Conservation (phyloP, 2,797 vertebrate genomes). For the Molossus alvarezi region DNA sequence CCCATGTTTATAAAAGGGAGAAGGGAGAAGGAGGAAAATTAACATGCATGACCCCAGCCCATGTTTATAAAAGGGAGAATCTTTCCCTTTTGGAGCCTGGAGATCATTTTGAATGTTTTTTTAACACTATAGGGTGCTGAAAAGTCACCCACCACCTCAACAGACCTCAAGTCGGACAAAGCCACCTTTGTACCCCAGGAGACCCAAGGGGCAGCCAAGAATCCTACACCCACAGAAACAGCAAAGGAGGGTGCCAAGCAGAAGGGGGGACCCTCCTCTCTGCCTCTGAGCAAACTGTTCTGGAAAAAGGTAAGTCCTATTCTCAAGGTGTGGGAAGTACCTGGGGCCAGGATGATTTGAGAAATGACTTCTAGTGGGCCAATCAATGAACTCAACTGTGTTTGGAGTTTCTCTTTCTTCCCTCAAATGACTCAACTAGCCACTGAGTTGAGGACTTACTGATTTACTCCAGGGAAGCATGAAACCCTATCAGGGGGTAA, state of each 20-base stretch:
- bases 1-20: background rate
- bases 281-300: slow-evolving; percentile 90
- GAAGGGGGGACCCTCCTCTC: slow-evolving; percentile 84
- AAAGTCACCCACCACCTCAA: slow-evolving; percentile 82
- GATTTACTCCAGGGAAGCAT: background rate
- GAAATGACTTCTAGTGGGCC: background rate
- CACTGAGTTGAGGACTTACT: background rate
- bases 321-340: background rate
- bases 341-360: background rate
- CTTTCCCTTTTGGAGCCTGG: background rate
- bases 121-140: slow-evolving; percentile 85
- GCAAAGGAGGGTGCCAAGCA: slow-evolving; percentile 86
- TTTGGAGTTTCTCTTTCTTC: background rate
- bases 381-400: accelerated
- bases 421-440: background rate
- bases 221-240: slow-evolving; percentile 57
- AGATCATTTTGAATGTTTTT: background rate
- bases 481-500: background rate
- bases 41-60: background rate
- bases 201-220: slow-evolving; percentile 90
- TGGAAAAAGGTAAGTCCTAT: slow-evolving; percentile 90
- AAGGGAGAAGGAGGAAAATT: background rate
- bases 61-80: background rate
- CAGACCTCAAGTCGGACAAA: slow-evolving; percentile 91
- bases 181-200: slow-evolving; percentile 87